These are phyloP conservation scores for Machaerirhynchus nigripectus DNA, from an alignment of 2,113 vertebrate species.

Conservation along the genomic window DNA sequence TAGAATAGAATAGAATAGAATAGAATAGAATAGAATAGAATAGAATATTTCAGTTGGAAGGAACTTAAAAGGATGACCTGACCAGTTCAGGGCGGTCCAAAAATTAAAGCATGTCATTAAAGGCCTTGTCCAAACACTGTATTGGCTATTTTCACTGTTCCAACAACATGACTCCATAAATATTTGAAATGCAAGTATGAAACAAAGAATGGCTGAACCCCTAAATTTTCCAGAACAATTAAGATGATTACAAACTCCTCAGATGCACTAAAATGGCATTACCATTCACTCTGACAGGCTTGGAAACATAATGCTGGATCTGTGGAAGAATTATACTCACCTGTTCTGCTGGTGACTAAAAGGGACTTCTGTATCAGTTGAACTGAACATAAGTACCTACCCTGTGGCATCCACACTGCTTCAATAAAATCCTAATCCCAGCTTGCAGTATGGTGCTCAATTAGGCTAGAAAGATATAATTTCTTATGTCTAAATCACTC, in stretches of 20 bases:
- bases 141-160: neutral
- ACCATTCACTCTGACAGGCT: neutral
- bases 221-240: neutral
- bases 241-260: neutral
- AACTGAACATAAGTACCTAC: neutral
- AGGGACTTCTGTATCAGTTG: neutral
- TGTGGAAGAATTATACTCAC: neutral
- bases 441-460: accelerated
- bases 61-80: neutral
- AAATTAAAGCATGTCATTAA: neutral
- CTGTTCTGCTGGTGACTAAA: neutral
- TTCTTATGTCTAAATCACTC: neutral
- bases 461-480: neutral
- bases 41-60: neutral
- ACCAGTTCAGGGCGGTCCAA: neutral
- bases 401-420: neutral
- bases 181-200: neutral
- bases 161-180: neutral
- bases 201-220: neutral
- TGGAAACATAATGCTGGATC: neutral
- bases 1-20: neutral
- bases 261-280: neutral
- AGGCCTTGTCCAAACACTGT: neutral
- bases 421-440: neutral
- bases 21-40: neutral